phyloP scores from a whole-genome alignment of 2,113 vertebrate genomes.

The Myrmophylax atrothorax region DNA sequence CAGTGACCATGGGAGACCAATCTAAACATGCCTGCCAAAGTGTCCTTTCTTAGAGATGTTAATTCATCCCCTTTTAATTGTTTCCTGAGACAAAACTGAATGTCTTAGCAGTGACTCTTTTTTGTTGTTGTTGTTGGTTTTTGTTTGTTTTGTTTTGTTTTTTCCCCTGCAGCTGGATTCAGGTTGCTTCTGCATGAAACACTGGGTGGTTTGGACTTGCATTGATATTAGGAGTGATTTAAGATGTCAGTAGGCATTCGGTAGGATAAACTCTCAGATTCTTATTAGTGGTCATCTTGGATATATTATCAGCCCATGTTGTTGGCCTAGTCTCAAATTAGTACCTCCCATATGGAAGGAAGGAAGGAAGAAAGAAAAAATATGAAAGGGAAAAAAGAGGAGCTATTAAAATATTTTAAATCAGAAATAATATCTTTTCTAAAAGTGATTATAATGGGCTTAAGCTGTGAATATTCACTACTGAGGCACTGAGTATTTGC shows the following conservation, averaged over 20 bases:
- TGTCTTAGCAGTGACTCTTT: background rate
- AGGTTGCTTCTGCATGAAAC: background rate
- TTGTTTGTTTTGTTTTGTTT: background rate
- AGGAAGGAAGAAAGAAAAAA: rapidly evolving
- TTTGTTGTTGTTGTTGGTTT: background rate
- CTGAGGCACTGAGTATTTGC: background rate
- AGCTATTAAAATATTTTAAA: background rate
- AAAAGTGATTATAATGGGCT: background rate
- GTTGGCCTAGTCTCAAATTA: background rate
- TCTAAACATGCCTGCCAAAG: background rate
- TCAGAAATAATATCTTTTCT: background rate
- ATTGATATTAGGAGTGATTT: background rate
- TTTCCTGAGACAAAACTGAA: background rate
- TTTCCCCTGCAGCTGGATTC: background rate
- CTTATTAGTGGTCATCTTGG: background rate
- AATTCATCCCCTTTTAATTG: background rate
- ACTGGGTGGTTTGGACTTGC: background rate
- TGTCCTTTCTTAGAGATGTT: background rate
- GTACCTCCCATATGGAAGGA: rapidly evolving
- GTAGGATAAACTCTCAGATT: background rate
- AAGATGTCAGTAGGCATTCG: background rate
- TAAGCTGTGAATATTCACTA: background rate
- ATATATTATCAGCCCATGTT: background rate
- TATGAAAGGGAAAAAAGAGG: rapidly evolving
- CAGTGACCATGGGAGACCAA: background rate